Conservation (phyloP, 2,797 vertebrate genomes). For the Eremophila alpestris region DNA sequence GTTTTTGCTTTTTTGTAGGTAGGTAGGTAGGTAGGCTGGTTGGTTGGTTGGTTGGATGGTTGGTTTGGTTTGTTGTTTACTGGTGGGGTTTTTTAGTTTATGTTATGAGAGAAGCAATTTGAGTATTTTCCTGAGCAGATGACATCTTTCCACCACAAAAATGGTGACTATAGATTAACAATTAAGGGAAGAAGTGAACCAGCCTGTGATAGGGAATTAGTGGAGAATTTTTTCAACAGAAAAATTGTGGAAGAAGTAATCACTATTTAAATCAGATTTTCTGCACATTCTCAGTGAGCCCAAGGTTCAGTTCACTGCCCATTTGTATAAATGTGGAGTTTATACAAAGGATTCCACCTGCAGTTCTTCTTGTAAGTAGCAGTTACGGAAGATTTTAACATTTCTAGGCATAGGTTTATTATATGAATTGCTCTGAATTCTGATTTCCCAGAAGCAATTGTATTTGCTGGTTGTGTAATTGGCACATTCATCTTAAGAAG, state of each 20-base stretch:
- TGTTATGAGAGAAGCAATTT: background rate
- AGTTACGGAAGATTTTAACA: background rate
- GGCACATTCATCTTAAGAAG: background rate
- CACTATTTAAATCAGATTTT: conserved; percentile 62
- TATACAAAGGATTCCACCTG: background rate
- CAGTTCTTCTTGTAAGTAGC: background rate
- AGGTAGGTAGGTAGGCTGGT: background rate
- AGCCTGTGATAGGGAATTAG: background rate
- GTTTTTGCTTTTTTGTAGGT: background rate
- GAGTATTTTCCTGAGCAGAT: background rate
- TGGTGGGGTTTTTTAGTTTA: background rate
- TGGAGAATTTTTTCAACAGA: background rate
- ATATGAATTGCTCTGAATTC: background rate
- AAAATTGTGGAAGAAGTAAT: background rate
- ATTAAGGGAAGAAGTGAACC: background rate
- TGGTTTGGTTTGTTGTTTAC: background rate
- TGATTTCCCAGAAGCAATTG: background rate
- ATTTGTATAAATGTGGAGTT: background rate
- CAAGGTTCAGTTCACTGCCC: background rate
- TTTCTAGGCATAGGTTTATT: background rate
- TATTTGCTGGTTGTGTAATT: background rate
- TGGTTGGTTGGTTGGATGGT: background rate
- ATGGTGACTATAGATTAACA: background rate
- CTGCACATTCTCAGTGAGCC: background rate
- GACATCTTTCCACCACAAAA: background rate